phyloP scores from a whole-genome alignment of 1,140 invertebrate species.

The Saccostrea cuccullata region DNA sequence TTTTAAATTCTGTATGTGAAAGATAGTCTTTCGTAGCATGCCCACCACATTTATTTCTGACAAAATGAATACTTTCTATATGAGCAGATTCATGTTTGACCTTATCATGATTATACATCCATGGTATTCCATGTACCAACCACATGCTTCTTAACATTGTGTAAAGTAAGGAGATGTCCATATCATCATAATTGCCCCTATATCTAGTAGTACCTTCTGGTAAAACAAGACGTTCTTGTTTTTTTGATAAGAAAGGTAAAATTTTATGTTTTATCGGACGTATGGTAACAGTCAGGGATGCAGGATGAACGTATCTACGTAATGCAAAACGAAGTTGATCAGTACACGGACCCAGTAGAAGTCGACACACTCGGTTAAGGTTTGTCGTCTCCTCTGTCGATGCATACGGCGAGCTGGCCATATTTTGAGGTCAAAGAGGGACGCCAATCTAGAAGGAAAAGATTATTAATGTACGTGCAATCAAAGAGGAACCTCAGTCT shows the following conservation, averaged over 20 bases:
- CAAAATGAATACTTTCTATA: constrained; percentile 7
- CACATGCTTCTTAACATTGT: constrained; percentile 13
- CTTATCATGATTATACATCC: not conserved
- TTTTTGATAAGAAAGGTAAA: not conserved
- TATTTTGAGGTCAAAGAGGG: no score
- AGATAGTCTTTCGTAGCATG: not conserved
- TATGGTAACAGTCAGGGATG: not conserved
- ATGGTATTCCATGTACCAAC: constrained; percentile 18
- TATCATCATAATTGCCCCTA: not conserved
- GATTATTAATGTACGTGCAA: no score
- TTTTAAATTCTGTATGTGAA: not conserved
- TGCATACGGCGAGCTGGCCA: not conserved
- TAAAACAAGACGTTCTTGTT: not conserved
- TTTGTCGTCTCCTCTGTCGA: constrained; percentile 10
- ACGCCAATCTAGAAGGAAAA: no score
- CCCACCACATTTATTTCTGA: constrained; percentile 4
- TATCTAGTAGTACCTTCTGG: not conserved
- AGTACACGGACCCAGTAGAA: not conserved
- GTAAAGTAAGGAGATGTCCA: constrained; percentile 19
- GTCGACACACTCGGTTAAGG: not conserved
- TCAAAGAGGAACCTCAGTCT: no score
- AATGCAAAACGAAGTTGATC: not conserved
- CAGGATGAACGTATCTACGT: not conserved
- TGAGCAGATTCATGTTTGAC: not conserved
- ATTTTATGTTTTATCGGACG: no score